Base-by-base conservation (phyloP, 2,113 vertebrate species). In the Hylia prasina region DNA sequence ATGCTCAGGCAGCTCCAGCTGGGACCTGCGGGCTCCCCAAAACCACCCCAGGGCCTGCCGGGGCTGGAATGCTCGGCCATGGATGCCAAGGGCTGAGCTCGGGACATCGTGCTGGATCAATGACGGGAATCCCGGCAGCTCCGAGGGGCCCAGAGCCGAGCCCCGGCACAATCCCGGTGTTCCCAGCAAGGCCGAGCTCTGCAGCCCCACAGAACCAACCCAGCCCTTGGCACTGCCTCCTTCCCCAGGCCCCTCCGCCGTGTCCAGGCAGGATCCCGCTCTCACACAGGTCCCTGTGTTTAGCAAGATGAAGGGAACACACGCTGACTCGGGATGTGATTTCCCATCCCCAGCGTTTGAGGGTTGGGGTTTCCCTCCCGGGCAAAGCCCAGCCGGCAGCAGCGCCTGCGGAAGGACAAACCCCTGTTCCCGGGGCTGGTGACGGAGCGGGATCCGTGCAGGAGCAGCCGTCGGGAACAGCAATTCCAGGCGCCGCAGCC, bases 41-140 rank as follows among this genome's bases (percentile, higher is more conserved):
- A 81, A 13, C 20, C 45, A 10, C 33, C 1, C 4, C 31, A 4
- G 31, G 33, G 12, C 11, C 11, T 5, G 25, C 7, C 9, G 28
- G 25, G 25, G 60, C 28, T 24, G 53, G 68, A 48, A 22, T n/a
- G 11, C 58, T 63, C 0, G 0, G 63, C 27, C 31, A 23, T 0
- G 1, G 71, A 6, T 16, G 60, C 33, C 45, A 14, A 82, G 61
- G 39, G 24, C 42, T 27, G 57, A 9, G 11, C 50, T 7, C 1
- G 0, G 33, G 42, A n/a, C 9, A 5, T 33, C 1, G 0, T 4
- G 16, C 33, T 2, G 9, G 37, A 8, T 50, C 0, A 11, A 17
- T 2, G 30, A 23, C 11, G 0, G 1, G n/a, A 28, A n/a, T 56
- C 40, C 57, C 3, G 0, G 44, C 42, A 14, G 39, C 40, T 33